Conservation (phyloP, 1,140 invertebrate genomes). For the Chlorops oryzae region DNA sequence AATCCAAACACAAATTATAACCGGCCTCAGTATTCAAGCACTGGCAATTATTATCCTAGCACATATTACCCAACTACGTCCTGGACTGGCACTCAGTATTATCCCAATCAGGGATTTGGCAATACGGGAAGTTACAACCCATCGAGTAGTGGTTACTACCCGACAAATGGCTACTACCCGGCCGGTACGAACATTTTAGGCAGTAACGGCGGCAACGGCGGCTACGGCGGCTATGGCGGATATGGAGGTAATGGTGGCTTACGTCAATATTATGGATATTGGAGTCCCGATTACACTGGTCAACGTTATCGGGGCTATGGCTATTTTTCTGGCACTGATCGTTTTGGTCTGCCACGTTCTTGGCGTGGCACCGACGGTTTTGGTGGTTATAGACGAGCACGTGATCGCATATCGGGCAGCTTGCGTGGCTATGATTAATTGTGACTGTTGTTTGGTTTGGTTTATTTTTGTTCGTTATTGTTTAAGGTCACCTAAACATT, state of each 20-base stretch:
- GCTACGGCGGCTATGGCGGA: slow-evolving; percentile 46
- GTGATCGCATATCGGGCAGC: neutral
- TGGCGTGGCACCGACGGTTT: slow-evolving; percentile 5
- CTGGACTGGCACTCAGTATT: neutral
- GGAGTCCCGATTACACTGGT: slow-evolving; percentile 39
- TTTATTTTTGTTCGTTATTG: neutral
- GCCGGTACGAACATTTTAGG: slow-evolving; percentile 36
- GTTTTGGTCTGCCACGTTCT: slow-evolving; percentile 36
- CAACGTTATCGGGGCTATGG: slow-evolving; percentile 44
- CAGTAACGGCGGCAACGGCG: slow-evolving; percentile 19
- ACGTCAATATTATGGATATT: slow-evolving; percentile 46
- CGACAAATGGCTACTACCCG: slow-evolving; percentile 13
- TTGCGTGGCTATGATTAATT: slow-evolving; percentile 36
- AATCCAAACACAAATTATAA: slow-evolving; percentile 17
- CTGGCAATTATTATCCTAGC: slow-evolving; percentile 7
- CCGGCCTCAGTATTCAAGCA: neutral
- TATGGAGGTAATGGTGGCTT: slow-evolving; percentile 48
- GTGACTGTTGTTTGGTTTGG: neutral
- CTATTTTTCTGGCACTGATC: slow-evolving; percentile 38
- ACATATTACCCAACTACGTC: slow-evolving; percentile 16
- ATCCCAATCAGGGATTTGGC: neutral
- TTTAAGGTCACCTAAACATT: too few species aligned
- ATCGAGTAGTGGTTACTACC: slow-evolving; percentile 21
- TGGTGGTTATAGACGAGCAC: slow-evolving; percentile 8
- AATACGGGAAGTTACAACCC: slow-evolving; percentile 8